Conservation (phyloP, 2,113 vertebrate genomes). For the Erythrolamprus reginae region DNA sequence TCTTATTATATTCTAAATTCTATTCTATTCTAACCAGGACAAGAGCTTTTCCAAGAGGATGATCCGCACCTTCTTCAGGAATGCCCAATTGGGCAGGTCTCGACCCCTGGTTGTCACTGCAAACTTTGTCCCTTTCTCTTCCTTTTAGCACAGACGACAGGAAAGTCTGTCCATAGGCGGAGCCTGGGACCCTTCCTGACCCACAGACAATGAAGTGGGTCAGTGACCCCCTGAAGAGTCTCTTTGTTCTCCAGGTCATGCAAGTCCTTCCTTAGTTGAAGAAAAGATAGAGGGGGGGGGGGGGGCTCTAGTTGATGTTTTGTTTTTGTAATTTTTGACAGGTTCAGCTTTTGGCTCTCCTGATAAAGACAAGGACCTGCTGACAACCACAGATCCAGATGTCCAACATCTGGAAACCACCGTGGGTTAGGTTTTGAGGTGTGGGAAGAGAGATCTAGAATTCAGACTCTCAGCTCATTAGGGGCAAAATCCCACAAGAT, state of each 20-base stretch:
- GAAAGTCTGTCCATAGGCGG: conserved; percentile 25
- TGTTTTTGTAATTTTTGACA: not conserved
- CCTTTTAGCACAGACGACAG: not conserved
- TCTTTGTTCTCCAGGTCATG: conserved; percentile 5
- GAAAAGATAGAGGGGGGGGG: too few relatives aligned
- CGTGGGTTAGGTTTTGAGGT: not conserved
- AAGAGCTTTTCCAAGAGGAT: too few relatives aligned
- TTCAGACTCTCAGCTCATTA: not conserved
- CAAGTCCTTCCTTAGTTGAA: not conserved
- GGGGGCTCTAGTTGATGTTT: too few relatives aligned
- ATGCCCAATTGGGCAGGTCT: not conserved
- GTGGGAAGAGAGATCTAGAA: not conserved
- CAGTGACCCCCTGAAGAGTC: conserved; percentile 1
- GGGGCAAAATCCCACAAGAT: not conserved
- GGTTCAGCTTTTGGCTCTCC: not conserved
- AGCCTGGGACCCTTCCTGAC: not conserved
- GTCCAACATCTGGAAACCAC: conserved; percentile 14
- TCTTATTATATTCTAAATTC: too few relatives aligned
- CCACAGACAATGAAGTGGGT: conserved; percentile 6
- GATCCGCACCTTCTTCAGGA: not conserved
- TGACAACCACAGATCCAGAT: not conserved
- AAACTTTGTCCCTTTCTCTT: not conserved
- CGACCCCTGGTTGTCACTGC: not conserved
- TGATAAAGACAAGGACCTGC: not conserved
- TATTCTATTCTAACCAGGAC: too few relatives aligned